Conservation (phyloP, 1,140 invertebrate species). For the Meloidogyne hapla region DNA sequence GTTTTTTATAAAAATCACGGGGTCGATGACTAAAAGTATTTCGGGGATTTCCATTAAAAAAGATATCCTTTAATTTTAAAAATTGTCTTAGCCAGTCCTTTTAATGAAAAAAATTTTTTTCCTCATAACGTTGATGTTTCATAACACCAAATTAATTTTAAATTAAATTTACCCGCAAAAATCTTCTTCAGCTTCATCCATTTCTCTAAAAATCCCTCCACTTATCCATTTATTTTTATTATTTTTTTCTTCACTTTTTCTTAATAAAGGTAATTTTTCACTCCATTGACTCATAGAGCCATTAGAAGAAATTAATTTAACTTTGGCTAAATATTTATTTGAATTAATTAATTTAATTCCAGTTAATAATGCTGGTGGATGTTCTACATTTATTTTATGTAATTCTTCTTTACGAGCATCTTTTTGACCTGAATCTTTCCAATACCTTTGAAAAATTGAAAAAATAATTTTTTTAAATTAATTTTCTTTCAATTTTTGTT, state of each 20-base stretch:
- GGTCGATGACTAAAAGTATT: too few relatives aligned
- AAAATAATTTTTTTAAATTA: too few relatives aligned
- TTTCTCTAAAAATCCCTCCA: too few relatives aligned
- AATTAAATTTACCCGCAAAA: background rate
- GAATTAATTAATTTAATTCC: slow-evolving; percentile 9
- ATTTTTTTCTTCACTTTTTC: background rate
- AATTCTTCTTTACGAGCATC: background rate
- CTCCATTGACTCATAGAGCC: slow-evolving; percentile 24
- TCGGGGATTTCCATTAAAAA: too few relatives aligned
- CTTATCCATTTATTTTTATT: background rate
- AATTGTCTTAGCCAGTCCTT: too few relatives aligned
- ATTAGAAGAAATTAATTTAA: background rate
- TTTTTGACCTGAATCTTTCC: background rate
- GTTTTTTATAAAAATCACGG: too few relatives aligned
- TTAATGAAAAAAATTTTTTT: too few relatives aligned
- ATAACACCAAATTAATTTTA: too few relatives aligned
- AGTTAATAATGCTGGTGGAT: slow-evolving; percentile 12
- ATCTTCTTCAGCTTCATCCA: too few relatives aligned
- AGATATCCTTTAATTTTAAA: too few relatives aligned
- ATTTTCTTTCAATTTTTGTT: too few relatives aligned
- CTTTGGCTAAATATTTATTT: slow-evolving; percentile 13
- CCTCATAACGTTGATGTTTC: too few relatives aligned
- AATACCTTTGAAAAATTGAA: slow-evolving; percentile 4
- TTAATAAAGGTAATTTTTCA: slow-evolving; percentile 14
- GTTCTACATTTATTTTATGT: slow-evolving; percentile 14